These are phyloP conservation scores for Rallus crepitans DNA, from an alignment of 2,797 vertebrate species.

Conservation along the genomic window DNA sequence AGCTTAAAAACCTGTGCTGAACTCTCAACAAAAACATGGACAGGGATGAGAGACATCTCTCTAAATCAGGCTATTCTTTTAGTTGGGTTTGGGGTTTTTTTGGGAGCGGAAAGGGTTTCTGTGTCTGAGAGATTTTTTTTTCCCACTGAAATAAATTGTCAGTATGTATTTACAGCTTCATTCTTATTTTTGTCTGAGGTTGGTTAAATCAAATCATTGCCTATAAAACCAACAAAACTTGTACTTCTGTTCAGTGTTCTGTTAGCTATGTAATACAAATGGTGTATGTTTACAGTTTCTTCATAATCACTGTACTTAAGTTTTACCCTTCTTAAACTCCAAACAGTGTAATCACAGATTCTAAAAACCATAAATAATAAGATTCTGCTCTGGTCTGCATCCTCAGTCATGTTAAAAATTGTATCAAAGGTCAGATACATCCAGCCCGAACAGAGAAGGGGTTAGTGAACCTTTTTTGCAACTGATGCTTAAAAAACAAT, in stretches of 20 bases:
- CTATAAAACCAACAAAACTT: neutral
- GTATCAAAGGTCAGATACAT: neutral
- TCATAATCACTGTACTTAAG: neutral
- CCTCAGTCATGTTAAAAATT: neutral
- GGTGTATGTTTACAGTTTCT: neutral
- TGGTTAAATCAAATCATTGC: neutral
- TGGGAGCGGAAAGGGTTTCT: neutral
- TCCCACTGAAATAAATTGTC: neutral
- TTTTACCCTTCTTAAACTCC: neutral
- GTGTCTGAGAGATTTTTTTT: neutral
- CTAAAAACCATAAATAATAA: conserved; percentile 4
- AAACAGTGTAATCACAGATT: neutral
- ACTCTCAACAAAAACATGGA: neutral
- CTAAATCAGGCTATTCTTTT: neutral
- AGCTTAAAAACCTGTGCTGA: neutral
- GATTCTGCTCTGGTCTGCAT: neutral
- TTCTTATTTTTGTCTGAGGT: neutral
- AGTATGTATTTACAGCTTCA: neutral
- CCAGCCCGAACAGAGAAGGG: neutral
- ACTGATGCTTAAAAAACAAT: neutral
- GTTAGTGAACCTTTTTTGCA: neutral
- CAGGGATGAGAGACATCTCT: neutral
- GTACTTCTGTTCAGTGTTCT: neutral
- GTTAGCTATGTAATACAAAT: neutral
- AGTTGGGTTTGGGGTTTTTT: neutral